Evolutionary conservation across 2,888 invertebrate species (phyloP), one percentile per base, ranked within the genome.

Genomic region (Hydroisotoma schaefferi): DNA sequence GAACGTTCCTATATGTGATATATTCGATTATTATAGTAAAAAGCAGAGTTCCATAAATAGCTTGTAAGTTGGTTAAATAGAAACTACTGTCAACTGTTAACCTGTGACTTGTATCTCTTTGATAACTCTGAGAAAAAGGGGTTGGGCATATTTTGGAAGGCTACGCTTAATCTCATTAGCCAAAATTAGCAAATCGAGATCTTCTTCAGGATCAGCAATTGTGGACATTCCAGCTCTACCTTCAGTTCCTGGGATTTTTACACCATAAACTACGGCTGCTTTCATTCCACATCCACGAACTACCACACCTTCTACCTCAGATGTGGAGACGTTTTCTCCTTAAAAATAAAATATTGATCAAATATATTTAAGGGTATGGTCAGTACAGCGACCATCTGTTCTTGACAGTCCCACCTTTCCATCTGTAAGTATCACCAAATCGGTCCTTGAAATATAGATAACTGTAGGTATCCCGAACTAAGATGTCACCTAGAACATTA

Each of bases 271-370:
- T 15, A 91, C 87, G 26, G 88, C 89, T 77, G 97, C 95, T 74
- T 87, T 85, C 73, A 93, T 88, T 60, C 85, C 84, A 3, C 88
- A 81, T 47, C 88, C 80, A 74, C 89, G 88, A 71, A 91, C 93
- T 44, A 97, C 83, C 70, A 92, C 86, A 2, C 87, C 91, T 79
- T 99, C 98, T 10, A 99, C 89, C 80, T 99, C 99, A 2, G 92
- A 88, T 2, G 99, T 99, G 43, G 94, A 94, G 2, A 99, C 97
- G 78, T 99, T 99, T 80, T 99, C 99, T 10, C 99, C 98, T 76
- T n/a, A 93, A 90, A 22, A 23, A 25, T 12, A 5, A 33, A 47
- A 43, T 22, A 8, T 44, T n/a, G 15, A 46, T 23, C 44, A 44
- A n/a, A 10, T 33, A 2, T 4, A 28, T 6, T 44, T 22, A 29